These are phyloP conservation scores for Podarcis muralis DNA, from an alignment of 2,113 vertebrate genomes.

Conservation along the genomic window DNA sequence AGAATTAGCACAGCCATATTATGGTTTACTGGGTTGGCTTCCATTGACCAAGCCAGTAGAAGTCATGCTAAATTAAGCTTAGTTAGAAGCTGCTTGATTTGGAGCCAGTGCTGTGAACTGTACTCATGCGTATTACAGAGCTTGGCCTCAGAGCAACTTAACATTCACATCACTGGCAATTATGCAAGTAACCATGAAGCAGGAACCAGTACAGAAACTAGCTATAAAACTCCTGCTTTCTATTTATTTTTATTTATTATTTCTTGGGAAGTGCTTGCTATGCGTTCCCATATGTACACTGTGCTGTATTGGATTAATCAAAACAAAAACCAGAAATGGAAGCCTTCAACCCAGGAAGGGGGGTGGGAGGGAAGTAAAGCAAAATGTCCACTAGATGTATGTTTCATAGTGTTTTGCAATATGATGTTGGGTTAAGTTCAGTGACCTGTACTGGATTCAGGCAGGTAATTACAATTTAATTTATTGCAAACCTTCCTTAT, in stretches of 20 bases:
- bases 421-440: constrained; percentile 34
- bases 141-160: background rate
- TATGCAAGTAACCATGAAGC: background rate
- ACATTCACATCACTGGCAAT: background rate
- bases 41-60: background rate
- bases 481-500: constrained; percentile 26
- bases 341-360: background rate
- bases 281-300: background rate
- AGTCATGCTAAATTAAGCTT: constrained; percentile 22
- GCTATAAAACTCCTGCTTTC: background rate
- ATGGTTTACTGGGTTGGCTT: background rate
- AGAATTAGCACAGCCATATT: background rate
- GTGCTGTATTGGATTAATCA: background rate
- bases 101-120: background rate
- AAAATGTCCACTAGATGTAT: background rate
- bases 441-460: background rate
- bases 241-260: background rate
- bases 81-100: background rate
- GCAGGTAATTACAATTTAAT: constrained; percentile 39
- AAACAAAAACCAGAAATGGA: background rate
- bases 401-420: constrained; percentile 9
- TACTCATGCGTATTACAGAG: background rate
- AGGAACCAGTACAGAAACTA: background rate
- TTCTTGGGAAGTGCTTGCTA: background rate
- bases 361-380: background rate